Conservation (phyloP, 2,888 invertebrate species). For the Phengaris alcon region DNA sequence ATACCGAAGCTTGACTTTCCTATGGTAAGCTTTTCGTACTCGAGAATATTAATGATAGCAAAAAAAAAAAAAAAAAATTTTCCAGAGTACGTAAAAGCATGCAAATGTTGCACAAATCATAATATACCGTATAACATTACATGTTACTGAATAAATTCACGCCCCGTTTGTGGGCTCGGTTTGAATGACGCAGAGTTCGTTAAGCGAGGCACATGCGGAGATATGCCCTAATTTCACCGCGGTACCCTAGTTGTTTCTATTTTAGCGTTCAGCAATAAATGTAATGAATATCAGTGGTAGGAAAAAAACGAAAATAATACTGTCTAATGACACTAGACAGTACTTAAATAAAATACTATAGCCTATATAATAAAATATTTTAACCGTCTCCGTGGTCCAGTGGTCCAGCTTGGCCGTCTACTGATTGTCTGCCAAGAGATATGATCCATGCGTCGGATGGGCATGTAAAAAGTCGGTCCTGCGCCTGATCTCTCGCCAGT, state of each 20-base stretch:
- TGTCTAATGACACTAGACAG: not conserved
- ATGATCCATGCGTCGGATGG: too few relatives aligned
- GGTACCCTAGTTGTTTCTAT: slow-evolving; percentile 27
- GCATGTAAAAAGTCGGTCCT: too few relatives aligned
- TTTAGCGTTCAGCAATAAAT: slow-evolving; percentile 22
- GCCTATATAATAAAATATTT: too few relatives aligned
- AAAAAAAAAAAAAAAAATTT: not conserved
- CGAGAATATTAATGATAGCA: not conserved
- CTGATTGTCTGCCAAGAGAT: too few relatives aligned
- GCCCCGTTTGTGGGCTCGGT: slow-evolving; percentile 36
- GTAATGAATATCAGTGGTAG: not conserved
- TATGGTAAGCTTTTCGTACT: too few relatives aligned
- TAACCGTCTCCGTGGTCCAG: too few relatives aligned
- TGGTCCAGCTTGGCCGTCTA: too few relatives aligned
- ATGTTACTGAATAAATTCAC: slow-evolving; percentile 37
- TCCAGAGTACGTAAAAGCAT: slow-evolving; percentile 4
- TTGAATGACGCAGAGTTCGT: slow-evolving; percentile 30
- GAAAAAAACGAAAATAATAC: not conserved
- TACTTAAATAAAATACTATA: too few relatives aligned
- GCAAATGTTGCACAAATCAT: slow-evolving; percentile 12
- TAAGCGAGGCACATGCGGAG: slow-evolving; percentile 28
- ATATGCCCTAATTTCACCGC: slow-evolving; percentile 29
- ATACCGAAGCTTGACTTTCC: too few relatives aligned
- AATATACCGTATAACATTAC: slow-evolving; percentile 24
- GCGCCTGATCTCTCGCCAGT: too few relatives aligned